Base-by-base conservation (phyloP, 2,797 vertebrate species). In the Bufotes viridis region DNA sequence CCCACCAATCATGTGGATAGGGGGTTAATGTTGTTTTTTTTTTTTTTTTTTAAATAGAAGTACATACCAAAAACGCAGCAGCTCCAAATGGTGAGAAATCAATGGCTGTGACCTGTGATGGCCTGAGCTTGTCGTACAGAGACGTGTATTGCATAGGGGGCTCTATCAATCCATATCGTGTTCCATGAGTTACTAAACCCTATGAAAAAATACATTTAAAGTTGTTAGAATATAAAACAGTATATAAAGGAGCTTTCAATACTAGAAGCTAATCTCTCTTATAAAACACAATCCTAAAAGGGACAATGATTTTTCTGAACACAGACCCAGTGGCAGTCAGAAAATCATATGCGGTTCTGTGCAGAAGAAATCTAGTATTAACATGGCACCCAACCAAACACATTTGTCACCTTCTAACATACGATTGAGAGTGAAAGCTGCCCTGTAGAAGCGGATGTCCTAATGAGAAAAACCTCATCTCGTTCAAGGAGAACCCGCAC, bases 51-150 rank as follows among this genome's bases (percentile, higher is more conserved):
- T 55, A 63, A 58, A 34, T 63, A 11, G 22, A 0, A 29, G 86
- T 90, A 91, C 95, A 94, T 94, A 99, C 98, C 97, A 99, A 91
- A 92, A 99, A 99, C 0, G 97, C 81, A 1, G 96, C 91, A 78
- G 95, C 95, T 91, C 92, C 95, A 90, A 97, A 97, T 10, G 97
- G 96, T 79, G 96, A 98, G 90, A 98, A 97, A 86, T 97, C 96
- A 72, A 99, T 93, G 11, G 96, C 92, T 1, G 90, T 97, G 92
- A 98, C 93, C 15, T 93, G 93, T 22, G 95, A 93, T 1, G 96
- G 94, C 88, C 94, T 94, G 7, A 90, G 34, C 60, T 92, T 92
- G 0, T 67, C 88, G 34, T 96, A 95, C 90, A 91, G 94, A 74
- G 95, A 94, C 86, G 91, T 95, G 95, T 98, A 99, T n/a, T 94